Evolutionary conservation across 1,140 invertebrate genomes (phyloP), one percentile per base, ranked within the genome.

Genomic region (Heterodera carotae): DNA sequence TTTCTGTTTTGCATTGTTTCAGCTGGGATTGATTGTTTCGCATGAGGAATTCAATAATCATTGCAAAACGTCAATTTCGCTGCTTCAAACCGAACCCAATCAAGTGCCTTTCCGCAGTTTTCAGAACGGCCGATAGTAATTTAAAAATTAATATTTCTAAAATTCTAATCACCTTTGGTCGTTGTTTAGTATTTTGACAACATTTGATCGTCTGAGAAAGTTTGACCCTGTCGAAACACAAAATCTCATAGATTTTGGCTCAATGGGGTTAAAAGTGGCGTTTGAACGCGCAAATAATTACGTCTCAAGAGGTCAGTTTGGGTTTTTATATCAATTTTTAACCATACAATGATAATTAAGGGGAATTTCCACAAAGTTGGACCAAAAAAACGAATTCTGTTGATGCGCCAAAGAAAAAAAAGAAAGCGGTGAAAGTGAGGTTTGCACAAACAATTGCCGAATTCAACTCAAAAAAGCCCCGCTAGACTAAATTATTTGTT

Each of bases 111-210:
- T 78, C n/a, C 60, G 76, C 78, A 78, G 69, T 71, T 81, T 78
- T 34, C 76, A 78, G 67, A 78, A 81, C 79, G 76, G 76, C n/a
- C 56, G 79, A 81, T 78, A 78, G 76, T 78, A 53, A 78, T 15
- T 1, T 8, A 43, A 43, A 43, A 43, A n/a, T n/a, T n/a, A n/a
- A n/a, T n/a, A n/a, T n/a, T n/a, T n/a, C n/a, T n/a, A n/a, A n/a
- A n/a, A n/a, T n/a, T n/a, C 6, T 43, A 43, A 6, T 39, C 10
- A 6, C 4, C 36, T 43, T 43, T 43, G 6, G 12, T 43, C 12
- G 6, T 43, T 43, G 6, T 43, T 12, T 72, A 78, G 76, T 27
- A n/a, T 80, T 56, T 36, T 80, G 10, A 39, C 64, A 18, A n/a
- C 78, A 25, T 43, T 69, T 18, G 79, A 78, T 27, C 76, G 80